These are phyloP conservation scores for Cynoglossus semilaevis DNA, from an alignment of 2,113 vertebrate species.

Conservation along the genomic window DNA sequence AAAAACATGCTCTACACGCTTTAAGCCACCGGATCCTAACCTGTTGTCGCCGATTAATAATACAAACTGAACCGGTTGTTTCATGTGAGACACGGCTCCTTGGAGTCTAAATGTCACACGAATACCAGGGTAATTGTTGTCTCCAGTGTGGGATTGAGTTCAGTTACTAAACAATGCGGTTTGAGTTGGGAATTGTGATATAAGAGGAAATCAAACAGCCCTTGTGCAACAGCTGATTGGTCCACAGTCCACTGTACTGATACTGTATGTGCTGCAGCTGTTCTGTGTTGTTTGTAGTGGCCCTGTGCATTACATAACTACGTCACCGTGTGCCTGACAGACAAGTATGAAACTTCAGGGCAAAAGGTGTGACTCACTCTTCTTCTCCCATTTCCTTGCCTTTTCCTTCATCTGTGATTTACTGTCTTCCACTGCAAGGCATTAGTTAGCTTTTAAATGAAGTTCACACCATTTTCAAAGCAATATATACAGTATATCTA, in stretches of 20 bases:
- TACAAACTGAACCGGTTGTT: slow-evolving; percentile 21
- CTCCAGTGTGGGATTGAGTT: slow-evolving; percentile 4
- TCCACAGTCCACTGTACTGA: neutral
- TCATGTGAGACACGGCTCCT: slow-evolving; percentile 19
- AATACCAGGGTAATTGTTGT: slow-evolving; percentile 16
- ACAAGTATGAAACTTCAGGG: slow-evolving; percentile 9
- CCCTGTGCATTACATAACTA: slow-evolving; percentile 32
- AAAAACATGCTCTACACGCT: no score
- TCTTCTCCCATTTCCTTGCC: slow-evolving; percentile 12
- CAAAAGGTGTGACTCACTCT: slow-evolving; percentile 24
- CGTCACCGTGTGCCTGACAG: slow-evolving; percentile 25
- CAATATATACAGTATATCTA: neutral
- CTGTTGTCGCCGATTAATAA: slow-evolving; percentile 44
- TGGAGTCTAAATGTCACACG: slow-evolving; percentile 26
- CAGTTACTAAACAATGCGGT: no score
- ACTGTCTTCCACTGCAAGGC: neutral
- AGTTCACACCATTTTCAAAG: neutral
- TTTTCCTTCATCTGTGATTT: slow-evolving; percentile 1
- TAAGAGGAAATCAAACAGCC: neutral
- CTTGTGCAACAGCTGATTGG: slow-evolving; percentile 12
- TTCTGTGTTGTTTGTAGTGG: neutral
- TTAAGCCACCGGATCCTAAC: slow-evolving; percentile 27
- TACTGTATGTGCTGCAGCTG: neutral
- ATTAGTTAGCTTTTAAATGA: neutral
- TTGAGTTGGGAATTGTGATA: no score